These are phyloP conservation scores for Aspidapion aeneum DNA, from an alignment of 2,888 invertebrate species.

Conservation along the genomic window DNA sequence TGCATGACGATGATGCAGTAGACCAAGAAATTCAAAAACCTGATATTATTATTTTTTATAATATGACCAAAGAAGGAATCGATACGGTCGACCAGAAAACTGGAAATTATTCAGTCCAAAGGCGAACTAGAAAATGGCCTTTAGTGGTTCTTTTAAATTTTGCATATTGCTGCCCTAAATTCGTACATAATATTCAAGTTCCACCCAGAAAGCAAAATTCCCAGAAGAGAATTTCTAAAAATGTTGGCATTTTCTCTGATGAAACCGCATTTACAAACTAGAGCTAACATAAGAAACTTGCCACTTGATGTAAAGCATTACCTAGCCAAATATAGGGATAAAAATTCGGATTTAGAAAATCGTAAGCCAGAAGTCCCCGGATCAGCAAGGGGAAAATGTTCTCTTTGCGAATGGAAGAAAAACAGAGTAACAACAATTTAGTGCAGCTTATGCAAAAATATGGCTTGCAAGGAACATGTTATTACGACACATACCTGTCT, in stretches of 20 bases:
- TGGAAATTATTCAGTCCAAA: constrained; percentile 31
- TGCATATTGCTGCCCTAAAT: not conserved
- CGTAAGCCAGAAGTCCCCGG: constrained; percentile 3
- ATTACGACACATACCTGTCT: not conserved
- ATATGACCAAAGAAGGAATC: constrained; percentile 31
- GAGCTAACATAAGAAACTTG: constrained; percentile 12
- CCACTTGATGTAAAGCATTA: constrained; percentile 19
- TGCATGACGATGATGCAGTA: constrained; percentile 15
- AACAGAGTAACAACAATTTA: not conserved
- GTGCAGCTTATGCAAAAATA: not conserved
- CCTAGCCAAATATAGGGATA: constrained; percentile 20
- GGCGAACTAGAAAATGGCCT: constrained; percentile 32
- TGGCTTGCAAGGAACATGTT: not conserved
- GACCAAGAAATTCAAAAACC: constrained; percentile 18
- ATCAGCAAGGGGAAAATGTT: not conserved
- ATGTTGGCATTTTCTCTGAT: constrained; percentile 17
- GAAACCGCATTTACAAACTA: constrained; percentile 20
- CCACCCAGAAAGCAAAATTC: not conserved
- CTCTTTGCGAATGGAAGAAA: too few relatives aligned
- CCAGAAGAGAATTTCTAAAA: constrained; percentile 20
- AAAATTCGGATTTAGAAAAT: constrained; percentile 8
- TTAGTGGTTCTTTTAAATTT: constrained; percentile 29
- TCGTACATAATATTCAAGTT: too few relatives aligned
- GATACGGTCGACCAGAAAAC: constrained; percentile 35
- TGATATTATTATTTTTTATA: constrained; percentile 30